Evolutionary conservation across 2,888 invertebrate genomes (phyloP).

Genomic region (Leptinotarsa tumamoca): DNA sequence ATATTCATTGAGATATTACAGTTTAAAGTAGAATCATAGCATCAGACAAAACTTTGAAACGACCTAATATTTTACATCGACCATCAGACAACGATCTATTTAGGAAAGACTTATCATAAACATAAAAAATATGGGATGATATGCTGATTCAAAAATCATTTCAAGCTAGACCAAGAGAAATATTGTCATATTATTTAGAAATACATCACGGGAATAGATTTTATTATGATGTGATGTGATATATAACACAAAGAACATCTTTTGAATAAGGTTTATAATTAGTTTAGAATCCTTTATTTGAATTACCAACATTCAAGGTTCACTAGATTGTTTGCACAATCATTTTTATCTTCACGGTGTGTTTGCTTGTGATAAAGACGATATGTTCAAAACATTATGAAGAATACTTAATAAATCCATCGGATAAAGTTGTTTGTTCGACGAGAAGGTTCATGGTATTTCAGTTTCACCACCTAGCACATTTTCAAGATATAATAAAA

Average conservation of each 20-base stretch:
- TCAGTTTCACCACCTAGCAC: neutral
- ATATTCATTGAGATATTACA: no score
- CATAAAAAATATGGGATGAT: no score
- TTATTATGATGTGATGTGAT: neutral
- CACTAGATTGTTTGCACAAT: constrained; percentile 9
- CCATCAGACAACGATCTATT: no score
- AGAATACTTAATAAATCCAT: constrained; percentile 13
- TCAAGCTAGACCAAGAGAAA: no score
- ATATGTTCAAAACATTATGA: constrained; percentile 17
- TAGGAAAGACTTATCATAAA: no score
- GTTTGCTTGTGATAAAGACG: constrained; percentile 19
- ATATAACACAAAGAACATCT: neutral
- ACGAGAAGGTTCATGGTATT: neutral
- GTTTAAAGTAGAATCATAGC: no score
- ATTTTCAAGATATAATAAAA: no score
- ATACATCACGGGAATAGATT: no score
- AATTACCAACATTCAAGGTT: constrained; percentile 14
- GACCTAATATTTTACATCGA: no score
- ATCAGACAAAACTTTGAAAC: no score
- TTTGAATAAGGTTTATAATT: constrained; percentile 5
- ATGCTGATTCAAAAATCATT: no score
- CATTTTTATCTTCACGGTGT: constrained; percentile 9
- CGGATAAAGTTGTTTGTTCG: constrained; percentile 6
- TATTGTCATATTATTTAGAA: no score
- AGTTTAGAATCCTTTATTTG: constrained; percentile 11